Percentiles rank a stretch among this genome's conserved stretches.
Conservation (phyloP, 1,140 invertebrate genomes). For the Rhizoglyphus robini region DNA sequence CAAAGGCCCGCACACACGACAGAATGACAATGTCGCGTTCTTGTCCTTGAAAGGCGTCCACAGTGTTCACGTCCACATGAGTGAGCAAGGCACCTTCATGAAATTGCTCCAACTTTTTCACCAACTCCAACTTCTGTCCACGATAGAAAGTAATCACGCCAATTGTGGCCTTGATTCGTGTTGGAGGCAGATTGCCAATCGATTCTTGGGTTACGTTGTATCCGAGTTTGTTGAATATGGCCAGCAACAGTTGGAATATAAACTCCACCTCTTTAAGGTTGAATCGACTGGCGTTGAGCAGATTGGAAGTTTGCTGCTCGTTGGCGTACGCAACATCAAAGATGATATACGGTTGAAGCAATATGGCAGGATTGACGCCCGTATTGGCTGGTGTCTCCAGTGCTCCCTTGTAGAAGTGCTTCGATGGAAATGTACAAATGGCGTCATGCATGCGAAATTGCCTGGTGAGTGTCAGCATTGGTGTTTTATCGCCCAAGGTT, state of each 20-base stretch:
- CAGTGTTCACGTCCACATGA: slow-evolving; percentile 55
- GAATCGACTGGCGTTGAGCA: slow-evolving; percentile 26
- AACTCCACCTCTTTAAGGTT: slow-evolving; percentile 35
- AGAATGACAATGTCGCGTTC: slow-evolving; percentile 78
- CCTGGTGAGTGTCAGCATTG: slow-evolving; percentile 45
- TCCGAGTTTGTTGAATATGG: not conserved
- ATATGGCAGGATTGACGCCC: slow-evolving; percentile 27
- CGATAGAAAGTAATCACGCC: slow-evolving; percentile 62
- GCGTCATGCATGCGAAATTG: slow-evolving; percentile 79
- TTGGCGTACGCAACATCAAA: slow-evolving; percentile 34
- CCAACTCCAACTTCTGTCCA: slow-evolving; percentile 44
- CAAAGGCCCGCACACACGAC: slow-evolving; percentile 58
- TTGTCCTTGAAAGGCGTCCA: slow-evolving; percentile 81
- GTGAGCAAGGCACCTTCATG: not conserved
- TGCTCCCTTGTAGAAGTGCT: slow-evolving; percentile 55
- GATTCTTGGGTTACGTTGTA: slow-evolving; percentile 37
- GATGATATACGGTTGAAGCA: slow-evolving; percentile 41
- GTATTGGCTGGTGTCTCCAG: slow-evolving; percentile 37
- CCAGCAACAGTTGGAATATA: slow-evolving; percentile 36
- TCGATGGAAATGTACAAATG: slow-evolving; percentile 57
- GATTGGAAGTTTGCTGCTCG: slow-evolving; percentile 8
- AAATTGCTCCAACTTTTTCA: slow-evolving; percentile 18
- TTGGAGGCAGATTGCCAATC: not conserved
- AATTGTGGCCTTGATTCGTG: slow-evolving; percentile 27
- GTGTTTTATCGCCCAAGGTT: slow-evolving; percentile 4